A percentile compares a stretch with the other conserved stretches of the same genome.
phyloP scores from a whole-genome alignment of 2,888 invertebrate species.

The Nomada fucata region DNA sequence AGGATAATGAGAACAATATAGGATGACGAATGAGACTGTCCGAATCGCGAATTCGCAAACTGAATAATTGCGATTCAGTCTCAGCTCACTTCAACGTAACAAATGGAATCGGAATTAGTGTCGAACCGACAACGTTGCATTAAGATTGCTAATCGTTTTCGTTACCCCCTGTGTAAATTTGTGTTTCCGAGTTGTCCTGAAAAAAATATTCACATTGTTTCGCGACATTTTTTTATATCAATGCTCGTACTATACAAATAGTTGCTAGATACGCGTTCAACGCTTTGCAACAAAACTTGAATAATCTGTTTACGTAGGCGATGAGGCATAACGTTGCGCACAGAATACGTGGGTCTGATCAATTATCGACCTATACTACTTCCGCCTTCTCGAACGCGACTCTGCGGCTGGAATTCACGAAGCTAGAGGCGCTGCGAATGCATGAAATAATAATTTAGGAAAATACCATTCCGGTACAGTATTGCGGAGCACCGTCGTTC shows the following conservation, averaged over 20 bases:
- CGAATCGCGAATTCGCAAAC: no score
- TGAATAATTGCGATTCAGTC: no score
- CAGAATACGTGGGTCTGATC: not conserved
- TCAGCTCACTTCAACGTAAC: no score
- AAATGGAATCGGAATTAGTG: no score
- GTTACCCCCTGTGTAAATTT: not conserved
- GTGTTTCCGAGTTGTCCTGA: not conserved
- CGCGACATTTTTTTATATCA: not conserved
- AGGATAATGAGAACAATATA: not conserved
- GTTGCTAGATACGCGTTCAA: no score
- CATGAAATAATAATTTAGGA: constrained; percentile 34
- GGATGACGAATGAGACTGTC: not conserved
- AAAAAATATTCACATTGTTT: not conserved
- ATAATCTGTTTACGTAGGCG: no score
- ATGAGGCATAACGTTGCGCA: no score
- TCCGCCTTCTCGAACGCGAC: not conserved
- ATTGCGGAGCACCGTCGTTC: constrained; percentile 17
- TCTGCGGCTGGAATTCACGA: not conserved
- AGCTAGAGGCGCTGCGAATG: constrained; percentile 7
- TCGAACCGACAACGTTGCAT: not conserved
- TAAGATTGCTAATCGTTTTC: not conserved
- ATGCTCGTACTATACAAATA: not conserved
- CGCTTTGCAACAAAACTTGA: no score
- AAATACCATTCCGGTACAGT: not conserved
- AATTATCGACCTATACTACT: constrained; percentile 27